Conservation (phyloP, 1,140 invertebrate species). For the Aleiodes sp. region DNA sequence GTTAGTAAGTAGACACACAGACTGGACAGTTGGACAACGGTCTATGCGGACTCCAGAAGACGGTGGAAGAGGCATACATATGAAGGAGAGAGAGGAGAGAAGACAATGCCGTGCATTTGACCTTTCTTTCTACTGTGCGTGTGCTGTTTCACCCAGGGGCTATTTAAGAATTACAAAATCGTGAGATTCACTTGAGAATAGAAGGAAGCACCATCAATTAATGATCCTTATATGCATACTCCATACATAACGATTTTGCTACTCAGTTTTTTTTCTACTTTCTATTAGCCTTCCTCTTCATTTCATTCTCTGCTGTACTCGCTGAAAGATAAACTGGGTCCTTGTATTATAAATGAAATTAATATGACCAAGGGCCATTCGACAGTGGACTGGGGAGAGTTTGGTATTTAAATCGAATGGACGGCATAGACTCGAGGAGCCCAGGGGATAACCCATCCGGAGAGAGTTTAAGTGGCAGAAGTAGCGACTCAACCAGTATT, state of each 20-base stretch:
- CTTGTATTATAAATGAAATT: conserved; percentile 33
- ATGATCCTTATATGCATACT: not conserved
- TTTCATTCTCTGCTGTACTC: too few relatives aligned
- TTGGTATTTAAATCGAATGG: conserved; percentile 35
- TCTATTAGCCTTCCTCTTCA: too few relatives aligned
- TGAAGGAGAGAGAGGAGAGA: not conserved
- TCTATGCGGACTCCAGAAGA: conserved; percentile 7
- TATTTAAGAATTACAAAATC: conserved; percentile 4
- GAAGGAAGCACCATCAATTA: not conserved
- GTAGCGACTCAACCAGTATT: conserved; percentile 27
- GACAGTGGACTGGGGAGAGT: conserved; percentile 17
- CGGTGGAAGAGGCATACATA: conserved; percentile 4
- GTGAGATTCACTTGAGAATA: conserved; percentile 16
- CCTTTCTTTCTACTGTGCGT: conserved; percentile 5
- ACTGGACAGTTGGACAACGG: conserved; percentile 18
- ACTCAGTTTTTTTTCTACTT: not conserved
- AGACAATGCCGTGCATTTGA: conserved; percentile 8
- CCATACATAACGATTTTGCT: too few relatives aligned
- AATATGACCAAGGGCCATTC: conserved; percentile 20
- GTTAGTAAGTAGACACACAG: conserved; percentile 4
- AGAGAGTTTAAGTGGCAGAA: conserved; percentile 37
- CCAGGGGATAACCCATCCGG: conserved; percentile 14
- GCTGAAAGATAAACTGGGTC: not conserved
- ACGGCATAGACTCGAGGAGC: conserved; percentile 32
- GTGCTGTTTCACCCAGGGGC: not conserved